Conservation (phyloP, 2,797 vertebrate genomes). For the Sebastes glaucus region DNA sequence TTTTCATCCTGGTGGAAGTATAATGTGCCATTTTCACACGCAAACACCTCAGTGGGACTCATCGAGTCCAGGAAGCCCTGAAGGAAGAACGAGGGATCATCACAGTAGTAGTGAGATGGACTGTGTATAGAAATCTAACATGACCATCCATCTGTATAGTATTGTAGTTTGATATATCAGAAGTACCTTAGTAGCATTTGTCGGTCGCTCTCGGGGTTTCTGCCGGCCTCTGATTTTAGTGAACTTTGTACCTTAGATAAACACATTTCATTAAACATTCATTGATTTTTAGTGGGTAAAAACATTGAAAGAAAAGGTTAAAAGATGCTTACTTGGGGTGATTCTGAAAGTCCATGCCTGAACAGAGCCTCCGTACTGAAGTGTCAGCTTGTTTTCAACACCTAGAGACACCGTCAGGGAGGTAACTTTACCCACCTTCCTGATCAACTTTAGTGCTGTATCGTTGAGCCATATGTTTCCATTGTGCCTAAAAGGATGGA, state of each 20-base stretch:
- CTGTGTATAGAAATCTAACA: too few relatives aligned
- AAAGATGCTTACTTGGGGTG: constrained; percentile 50
- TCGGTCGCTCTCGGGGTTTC: constrained; percentile 33
- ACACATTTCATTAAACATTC: neutral
- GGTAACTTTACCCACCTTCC: constrained; percentile 38
- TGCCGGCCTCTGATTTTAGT: constrained; percentile 49
- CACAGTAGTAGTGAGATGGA: rapidly evolving
- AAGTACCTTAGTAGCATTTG: constrained; percentile 54
- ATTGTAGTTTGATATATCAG: neutral
- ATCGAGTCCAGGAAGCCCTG: constrained; percentile 60
- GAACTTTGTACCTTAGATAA: constrained; percentile 51
- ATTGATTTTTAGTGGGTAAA: rapidly evolving
- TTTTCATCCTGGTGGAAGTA: constrained; percentile 72
- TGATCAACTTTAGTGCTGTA: constrained; percentile 44
- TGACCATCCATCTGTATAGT: neutral
- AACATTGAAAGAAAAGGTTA: neutral
- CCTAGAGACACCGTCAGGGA: constrained; percentile 58
- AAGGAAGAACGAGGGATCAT: neutral
- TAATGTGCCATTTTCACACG: constrained; percentile 68
- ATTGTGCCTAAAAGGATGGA: constrained; percentile 43
- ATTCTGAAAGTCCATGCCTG: constrained; percentile 64
- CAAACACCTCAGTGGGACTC: constrained; percentile 65
- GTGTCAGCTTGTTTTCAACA: constrained; percentile 59
- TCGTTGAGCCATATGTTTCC: constrained; percentile 65
- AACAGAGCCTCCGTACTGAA: constrained; percentile 36